Conservation (phyloP, 2,888 invertebrate genomes). For the Zygogramma bicolorata region DNA sequence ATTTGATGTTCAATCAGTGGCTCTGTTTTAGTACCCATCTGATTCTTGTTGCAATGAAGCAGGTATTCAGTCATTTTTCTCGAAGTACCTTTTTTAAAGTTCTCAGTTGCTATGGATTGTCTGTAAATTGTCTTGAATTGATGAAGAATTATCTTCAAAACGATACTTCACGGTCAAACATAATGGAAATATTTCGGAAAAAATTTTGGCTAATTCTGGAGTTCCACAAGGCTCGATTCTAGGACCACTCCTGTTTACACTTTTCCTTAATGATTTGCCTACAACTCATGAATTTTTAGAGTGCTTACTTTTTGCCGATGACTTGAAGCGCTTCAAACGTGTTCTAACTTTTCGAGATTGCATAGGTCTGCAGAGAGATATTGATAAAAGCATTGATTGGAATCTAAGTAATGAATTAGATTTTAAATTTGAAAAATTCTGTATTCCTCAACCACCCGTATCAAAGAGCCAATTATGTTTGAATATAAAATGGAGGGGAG, state of each 20-base stretch:
- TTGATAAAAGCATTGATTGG: too few relatives aligned
- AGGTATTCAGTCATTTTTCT: too few relatives aligned
- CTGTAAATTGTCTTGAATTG: too few relatives aligned
- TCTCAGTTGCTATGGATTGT: too few relatives aligned
- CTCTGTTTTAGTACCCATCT: too few relatives aligned
- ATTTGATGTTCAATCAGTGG: too few relatives aligned
- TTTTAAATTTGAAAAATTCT: neutral
- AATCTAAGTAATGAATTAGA: neutral
- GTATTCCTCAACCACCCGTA: neutral
- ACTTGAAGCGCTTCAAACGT: neutral
- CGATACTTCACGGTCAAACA: neutral
- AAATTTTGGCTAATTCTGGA: neutral
- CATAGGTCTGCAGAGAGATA: too few relatives aligned
- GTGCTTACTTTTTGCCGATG: too few relatives aligned
- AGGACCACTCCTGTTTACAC: neutral
- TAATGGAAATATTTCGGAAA: neutral
- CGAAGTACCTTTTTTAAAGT: too few relatives aligned
- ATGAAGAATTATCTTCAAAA: too few relatives aligned
- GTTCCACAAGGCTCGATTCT: neutral
- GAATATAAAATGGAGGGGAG: neutral
- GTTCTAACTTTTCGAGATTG: neutral
- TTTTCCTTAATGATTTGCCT: neutral
- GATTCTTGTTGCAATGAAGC: too few relatives aligned
- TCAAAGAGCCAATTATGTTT: too few relatives aligned
- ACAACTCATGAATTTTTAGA: neutral